Conservation (phyloP, 1,140 invertebrate genomes). For the Littorina saxatilis region DNA sequence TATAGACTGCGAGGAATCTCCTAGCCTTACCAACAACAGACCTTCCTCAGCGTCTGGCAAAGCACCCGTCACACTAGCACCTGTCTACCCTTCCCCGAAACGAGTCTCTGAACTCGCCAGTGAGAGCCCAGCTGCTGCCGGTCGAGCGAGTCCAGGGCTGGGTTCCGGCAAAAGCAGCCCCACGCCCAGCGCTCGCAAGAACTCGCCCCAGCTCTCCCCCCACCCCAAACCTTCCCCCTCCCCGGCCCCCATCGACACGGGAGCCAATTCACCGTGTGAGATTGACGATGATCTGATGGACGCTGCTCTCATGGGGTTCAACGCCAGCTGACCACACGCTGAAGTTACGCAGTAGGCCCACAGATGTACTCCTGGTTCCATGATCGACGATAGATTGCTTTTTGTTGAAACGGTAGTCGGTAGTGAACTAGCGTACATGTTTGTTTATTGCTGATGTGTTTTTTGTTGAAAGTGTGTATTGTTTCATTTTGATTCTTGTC, state of each 20-base stretch:
- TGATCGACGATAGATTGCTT: too few species aligned
- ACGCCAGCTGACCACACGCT: constrained; percentile 27
- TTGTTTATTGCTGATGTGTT: too few species aligned
- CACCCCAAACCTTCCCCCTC: constrained; percentile 68
- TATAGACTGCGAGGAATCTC: constrained; percentile 69
- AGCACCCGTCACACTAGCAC: background rate
- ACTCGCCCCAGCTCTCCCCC: constrained; percentile 43
- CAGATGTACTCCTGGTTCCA: too few species aligned
- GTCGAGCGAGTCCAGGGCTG: background rate
- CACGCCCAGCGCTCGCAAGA: constrained; percentile 27
- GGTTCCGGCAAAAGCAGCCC: background rate
- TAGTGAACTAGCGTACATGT: too few species aligned
- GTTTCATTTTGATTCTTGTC: background rate
- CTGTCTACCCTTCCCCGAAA: constrained; percentile 29
- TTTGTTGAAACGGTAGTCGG: too few species aligned
- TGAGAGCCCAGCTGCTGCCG: background rate
- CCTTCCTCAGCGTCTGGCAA: constrained; percentile 8
- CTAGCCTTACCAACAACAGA: constrained; percentile 43
- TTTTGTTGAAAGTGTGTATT: too few species aligned
- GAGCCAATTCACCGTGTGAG: constrained; percentile 82
- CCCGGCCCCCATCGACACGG: constrained; percentile 71
- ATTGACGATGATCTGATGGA: constrained; percentile 94
- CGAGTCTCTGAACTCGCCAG: constrained; percentile 2
- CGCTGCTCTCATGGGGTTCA: constrained; percentile 80
- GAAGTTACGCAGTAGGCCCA: too few species aligned